Evolutionary conservation across 2,888 invertebrate genomes (phyloP).

Genomic region (Thecocarcelia acutangulata): DNA sequence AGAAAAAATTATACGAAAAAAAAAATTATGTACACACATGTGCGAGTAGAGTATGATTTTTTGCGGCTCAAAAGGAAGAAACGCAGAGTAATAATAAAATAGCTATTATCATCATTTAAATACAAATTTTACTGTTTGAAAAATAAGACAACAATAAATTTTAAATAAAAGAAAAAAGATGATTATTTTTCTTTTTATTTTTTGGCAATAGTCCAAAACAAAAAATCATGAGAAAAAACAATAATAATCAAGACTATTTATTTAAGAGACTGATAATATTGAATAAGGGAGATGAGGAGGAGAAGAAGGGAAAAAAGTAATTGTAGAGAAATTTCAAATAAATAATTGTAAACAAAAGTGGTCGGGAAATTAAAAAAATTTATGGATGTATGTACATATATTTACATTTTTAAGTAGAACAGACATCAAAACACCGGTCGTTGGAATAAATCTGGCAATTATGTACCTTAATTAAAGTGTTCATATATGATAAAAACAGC

Average conservation of each 20-base stretch:
- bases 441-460: not conserved
- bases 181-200: too few species aligned
- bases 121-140: slow-evolving; percentile 29
- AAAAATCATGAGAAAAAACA: slow-evolving; percentile 24
- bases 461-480: not conserved
- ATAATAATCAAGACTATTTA: slow-evolving; percentile 48
- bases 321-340: slow-evolving; percentile 20
- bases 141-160: slow-evolving; percentile 7
- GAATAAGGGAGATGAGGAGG: not conserved
- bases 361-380: slow-evolving; percentile 35
- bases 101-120: slow-evolving; percentile 59
- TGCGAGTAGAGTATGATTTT: not conserved
- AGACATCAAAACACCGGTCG: slow-evolving; percentile 39
- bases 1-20: not conserved
- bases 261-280: slow-evolving; percentile 30
- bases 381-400: not conserved
- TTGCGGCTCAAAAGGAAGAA: not conserved
- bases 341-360: slow-evolving; percentile 68
- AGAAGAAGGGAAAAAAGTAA: not conserved
- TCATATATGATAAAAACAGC: not conserved
- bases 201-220: slow-evolving; percentile 59
- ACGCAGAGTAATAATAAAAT: slow-evolving; percentile 35
- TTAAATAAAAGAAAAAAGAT: slow-evolving; percentile 17
- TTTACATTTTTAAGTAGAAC: not conserved
- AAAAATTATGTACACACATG: too few species aligned